Evolutionary conservation across 2,888 invertebrate genomes (phyloP), one percentile per base, ranked within the genome.

Genomic region (Tricholauxania praeusta): DNA sequence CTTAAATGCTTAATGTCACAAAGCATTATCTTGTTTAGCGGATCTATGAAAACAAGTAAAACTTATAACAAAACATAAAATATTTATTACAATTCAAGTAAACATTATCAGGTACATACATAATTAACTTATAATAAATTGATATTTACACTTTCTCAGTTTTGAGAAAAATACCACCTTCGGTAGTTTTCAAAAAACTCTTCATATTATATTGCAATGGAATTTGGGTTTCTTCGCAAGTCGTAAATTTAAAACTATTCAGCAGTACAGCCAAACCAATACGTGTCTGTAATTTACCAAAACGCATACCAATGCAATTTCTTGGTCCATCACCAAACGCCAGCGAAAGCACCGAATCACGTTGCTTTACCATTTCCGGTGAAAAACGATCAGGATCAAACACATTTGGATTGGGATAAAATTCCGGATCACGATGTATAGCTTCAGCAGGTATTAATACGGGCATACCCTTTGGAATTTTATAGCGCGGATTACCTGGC

Each of bases 371-470:
- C 65, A 89, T 89, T 72, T 90, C 90, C 2, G 88, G 84, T 0
- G 88, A 84, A 81, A 92, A 92, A 76, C 92, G 86, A 1, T 91
- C 90, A 0, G 92, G 92, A 71, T 90, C 88, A 72, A 92, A 92
- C 47, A 86, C 88, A 3, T 89, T 87, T 0, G 93, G 92, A 1
- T 92, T 86, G 0, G 87, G 87, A 76, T 87, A 89, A 28, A 86
- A 80, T 8, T 85, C 78, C 2, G 86, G 83, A 76, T 91, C 91
- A 80, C 88, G 89, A 69, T 92, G 92, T 76, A 90, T 88, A 1
- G 89, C 89, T 73, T 88, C 87, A 15, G 79, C 77, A 0, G 85
- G 85, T 12, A 85, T 75, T 0, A 83, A 8, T 0, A 84, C 53
- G 5, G 76, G 70, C 1, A 77, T 79, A 12, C 80, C 83, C 48